phyloP scores from a whole-genome alignment of 2,797 vertebrate genomes.

The Phalloptychus januarius region DNA sequence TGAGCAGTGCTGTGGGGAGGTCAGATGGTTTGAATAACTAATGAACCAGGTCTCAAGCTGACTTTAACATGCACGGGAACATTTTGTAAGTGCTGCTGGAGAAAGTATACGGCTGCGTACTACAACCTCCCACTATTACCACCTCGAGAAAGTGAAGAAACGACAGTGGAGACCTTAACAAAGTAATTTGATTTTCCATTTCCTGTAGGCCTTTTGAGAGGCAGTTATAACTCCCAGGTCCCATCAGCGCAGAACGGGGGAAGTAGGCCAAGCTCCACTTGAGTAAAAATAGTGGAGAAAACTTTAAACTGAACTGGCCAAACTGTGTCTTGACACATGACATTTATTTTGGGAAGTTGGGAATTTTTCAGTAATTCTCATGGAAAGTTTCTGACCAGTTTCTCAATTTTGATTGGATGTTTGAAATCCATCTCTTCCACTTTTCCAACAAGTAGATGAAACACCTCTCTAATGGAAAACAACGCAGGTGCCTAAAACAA shows the following conservation, averaged over 20 bases:
- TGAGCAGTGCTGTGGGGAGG: slow-evolving; percentile 60
- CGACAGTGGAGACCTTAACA: slow-evolving; percentile 63
- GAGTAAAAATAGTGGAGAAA: slow-evolving; percentile 77
- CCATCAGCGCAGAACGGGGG: slow-evolving; percentile 69
- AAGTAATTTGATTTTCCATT: slow-evolving; percentile 84
- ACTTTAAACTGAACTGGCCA: slow-evolving; percentile 63
- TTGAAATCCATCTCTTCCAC: not conserved
- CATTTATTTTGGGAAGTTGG: not conserved
- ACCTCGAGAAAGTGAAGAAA: slow-evolving; percentile 35
- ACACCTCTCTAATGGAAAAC: not conserved
- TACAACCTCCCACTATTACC: slow-evolving; percentile 31
- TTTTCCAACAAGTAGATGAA: not conserved
- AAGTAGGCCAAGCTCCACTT: slow-evolving; percentile 82
- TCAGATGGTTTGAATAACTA: slow-evolving; percentile 72
- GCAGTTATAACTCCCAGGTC: slow-evolving; percentile 76
- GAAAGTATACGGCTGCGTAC: slow-evolving; percentile 29
- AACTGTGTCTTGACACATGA: slow-evolving; percentile 45
- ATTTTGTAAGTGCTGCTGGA: slow-evolving; percentile 38
- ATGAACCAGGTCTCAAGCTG: slow-evolving; percentile 67
- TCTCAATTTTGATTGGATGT: not conserved
- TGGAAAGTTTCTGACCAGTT: not conserved
- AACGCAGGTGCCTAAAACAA: not conserved
- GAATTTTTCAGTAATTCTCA: not conserved
- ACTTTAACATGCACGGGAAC: slow-evolving; percentile 50
- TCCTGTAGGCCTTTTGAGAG: slow-evolving; percentile 80